phyloP scores from a whole-genome alignment of 2,113 vertebrate species.

The Elephas maximus region DNA sequence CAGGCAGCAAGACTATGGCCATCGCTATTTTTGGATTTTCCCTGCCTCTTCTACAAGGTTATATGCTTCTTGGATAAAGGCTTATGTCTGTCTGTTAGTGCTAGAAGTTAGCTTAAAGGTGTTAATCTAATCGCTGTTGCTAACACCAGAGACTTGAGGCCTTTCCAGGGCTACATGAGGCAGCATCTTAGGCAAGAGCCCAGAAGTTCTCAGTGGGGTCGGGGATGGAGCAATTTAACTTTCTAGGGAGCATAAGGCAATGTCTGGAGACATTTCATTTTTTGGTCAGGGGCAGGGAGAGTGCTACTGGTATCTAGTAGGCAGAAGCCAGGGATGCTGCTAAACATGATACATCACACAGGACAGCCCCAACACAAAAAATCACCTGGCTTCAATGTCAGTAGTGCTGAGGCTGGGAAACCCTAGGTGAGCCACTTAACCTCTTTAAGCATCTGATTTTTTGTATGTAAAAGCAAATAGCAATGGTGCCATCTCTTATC shows the following conservation, averaged over 20 bases:
- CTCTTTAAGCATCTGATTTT: neutral
- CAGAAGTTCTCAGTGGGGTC: too few species aligned
- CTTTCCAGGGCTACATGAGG: too few species aligned
- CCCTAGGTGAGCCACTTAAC: too few species aligned
- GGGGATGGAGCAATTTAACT: neutral
- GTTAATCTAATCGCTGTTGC: neutral
- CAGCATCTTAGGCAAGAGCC: neutral
- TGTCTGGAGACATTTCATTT: neutral
- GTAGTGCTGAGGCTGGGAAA: accelerated
- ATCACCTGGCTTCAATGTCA: accelerated
- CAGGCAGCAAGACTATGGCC: neutral
- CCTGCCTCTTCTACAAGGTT: neutral
- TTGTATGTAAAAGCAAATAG: accelerated
- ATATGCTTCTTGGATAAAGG: neutral
- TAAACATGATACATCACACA: accelerated
- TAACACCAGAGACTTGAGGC: neutral
- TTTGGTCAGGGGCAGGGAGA: neutral
- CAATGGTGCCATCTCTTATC: accelerated
- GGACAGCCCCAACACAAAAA: accelerated
- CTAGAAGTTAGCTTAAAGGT: neutral
- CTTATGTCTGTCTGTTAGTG: too few species aligned
- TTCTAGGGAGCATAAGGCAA: neutral
- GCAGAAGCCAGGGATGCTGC: neutral
- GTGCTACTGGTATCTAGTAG: neutral
- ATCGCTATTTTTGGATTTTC: accelerated